Percentiles rank a stretch among this genome's conserved stretches.
Evolutionary conservation across 2,888 invertebrate species (phyloP).

Genomic region (Argyresthia albistria): DNA sequence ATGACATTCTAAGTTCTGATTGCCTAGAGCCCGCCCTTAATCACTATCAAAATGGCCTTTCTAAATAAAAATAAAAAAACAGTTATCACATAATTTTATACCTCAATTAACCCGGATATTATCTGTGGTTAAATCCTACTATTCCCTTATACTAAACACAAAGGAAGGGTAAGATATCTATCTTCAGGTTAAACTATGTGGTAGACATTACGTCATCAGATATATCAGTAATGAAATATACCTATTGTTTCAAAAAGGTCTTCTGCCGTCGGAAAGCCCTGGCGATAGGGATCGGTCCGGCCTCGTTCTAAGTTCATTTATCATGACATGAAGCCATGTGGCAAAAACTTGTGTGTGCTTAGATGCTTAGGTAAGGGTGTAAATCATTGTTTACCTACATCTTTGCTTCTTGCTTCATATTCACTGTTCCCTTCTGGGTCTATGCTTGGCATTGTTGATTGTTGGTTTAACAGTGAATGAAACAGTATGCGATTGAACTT

Average conservation of each 20-base stretch:
- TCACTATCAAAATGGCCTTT: too few relatives aligned
- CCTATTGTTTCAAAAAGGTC: not conserved
- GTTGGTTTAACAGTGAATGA: not conserved
- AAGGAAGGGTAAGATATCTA: too few relatives aligned
- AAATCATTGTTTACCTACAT: not conserved
- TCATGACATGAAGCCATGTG: slow-evolving; percentile 3
- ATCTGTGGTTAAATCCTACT: too few relatives aligned
- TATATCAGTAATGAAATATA: too few relatives aligned
- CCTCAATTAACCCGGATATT: too few relatives aligned
- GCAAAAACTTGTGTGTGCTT: not conserved
- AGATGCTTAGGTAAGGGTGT: not conserved
- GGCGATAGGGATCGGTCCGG: not conserved
- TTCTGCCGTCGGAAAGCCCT: not conserved
- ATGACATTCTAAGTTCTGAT: too few relatives aligned
- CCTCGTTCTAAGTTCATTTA: not conserved
- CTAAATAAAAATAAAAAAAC: too few relatives aligned
- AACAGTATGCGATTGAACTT: not conserved
- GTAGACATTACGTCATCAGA: too few relatives aligned
- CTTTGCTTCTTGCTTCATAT: not conserved
- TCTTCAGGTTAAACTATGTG: too few relatives aligned
- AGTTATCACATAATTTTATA: too few relatives aligned
- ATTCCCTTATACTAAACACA: too few relatives aligned
- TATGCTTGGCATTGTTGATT: not conserved
- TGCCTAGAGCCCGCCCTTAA: too few relatives aligned
- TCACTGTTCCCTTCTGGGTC: not conserved